Evolutionary conservation across 1,140 invertebrate genomes (phyloP), one percentile per base, ranked within the genome.

Genomic region (Plectus sambesii): DNA sequence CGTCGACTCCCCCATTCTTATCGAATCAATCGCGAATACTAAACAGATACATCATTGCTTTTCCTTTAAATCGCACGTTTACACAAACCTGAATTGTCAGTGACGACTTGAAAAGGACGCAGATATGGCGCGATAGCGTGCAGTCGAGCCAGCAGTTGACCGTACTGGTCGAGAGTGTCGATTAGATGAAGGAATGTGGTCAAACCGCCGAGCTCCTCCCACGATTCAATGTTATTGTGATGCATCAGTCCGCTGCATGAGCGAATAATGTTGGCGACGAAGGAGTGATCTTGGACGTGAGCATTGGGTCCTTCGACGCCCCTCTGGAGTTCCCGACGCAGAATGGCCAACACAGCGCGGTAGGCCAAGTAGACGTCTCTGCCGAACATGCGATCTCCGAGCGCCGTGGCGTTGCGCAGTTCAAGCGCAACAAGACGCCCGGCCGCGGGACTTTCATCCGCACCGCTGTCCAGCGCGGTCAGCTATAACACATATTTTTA

Each of bases 11-110:
- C 30, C 9, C 46, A 57, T 15, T 58, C 53, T 3, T 56, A 50
- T 15, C 38, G 53, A 33, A n/a, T 58, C 55, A 2, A 59, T 39
- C n/a, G 56, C 55, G 42, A 58, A 58, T 5, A 56, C 55, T 58
- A 39, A 40, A 58, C 49, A 44, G 6, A 61, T 41, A n/a, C n/a
- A 19, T 61, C 37, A 19, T 53, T 17, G 2, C 55, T 43, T 4
- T 44, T 25, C 15, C 53, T 38, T 9, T 44, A 38, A 33, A 61
- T 22, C 46, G 27, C 33, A 61, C 41, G 25, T 53, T 61, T 8
- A 12, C 25, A 46, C 46, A 23, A 22, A 48, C 46, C 5, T 43
- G 47, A 20, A 46, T 48, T 48, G 12, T 48, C 20, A 3, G 46
- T 43, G 3, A 9, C 42, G 3, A 40, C 23, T 12, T 35, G 30